These are phyloP conservation scores for Acinonyx jubatus DNA, from an alignment of 2,113 vertebrate species.

Conservation along the genomic window DNA sequence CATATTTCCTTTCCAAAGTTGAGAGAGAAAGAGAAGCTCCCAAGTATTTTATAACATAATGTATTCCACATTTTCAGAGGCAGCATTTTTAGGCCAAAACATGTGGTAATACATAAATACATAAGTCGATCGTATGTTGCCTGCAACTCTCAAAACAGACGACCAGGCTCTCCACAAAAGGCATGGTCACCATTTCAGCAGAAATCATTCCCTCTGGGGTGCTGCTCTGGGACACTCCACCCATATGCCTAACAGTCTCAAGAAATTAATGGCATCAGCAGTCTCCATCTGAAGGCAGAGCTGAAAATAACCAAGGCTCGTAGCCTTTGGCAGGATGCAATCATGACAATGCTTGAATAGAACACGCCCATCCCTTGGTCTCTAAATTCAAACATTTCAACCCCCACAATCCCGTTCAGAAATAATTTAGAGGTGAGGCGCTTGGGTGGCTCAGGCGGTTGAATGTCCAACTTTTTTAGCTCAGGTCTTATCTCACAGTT, in stretches of 20 bases:
- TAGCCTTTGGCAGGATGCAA: rapidly evolving
- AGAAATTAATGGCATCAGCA: neutral
- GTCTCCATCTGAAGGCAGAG: too few relatives aligned
- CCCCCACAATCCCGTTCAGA: neutral
- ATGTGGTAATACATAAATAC: neutral
- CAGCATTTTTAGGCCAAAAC: neutral
- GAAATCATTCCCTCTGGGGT: neutral
- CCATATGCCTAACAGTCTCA: rapidly evolving
- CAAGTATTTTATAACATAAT: neutral
- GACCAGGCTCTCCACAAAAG: neutral
- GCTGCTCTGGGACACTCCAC: rapidly evolving
- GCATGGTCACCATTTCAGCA: neutral
- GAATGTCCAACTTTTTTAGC: too few relatives aligned
- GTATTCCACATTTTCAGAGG: neutral
- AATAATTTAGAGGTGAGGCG: neutral
- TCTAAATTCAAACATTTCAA: neutral
- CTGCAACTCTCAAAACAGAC: neutral
- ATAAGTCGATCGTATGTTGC: neutral
- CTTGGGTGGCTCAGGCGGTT: too few relatives aligned
- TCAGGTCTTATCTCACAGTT: too few relatives aligned
- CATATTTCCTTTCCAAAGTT: neutral
- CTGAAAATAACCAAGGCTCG: neutral
- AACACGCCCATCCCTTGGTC: neutral
- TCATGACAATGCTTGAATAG: rapidly evolving
- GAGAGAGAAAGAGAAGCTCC: too few relatives aligned